These are phyloP conservation scores for Teleogryllus oceanicus DNA, from an alignment of 2,888 invertebrate genomes.

Conservation along the genomic window DNA sequence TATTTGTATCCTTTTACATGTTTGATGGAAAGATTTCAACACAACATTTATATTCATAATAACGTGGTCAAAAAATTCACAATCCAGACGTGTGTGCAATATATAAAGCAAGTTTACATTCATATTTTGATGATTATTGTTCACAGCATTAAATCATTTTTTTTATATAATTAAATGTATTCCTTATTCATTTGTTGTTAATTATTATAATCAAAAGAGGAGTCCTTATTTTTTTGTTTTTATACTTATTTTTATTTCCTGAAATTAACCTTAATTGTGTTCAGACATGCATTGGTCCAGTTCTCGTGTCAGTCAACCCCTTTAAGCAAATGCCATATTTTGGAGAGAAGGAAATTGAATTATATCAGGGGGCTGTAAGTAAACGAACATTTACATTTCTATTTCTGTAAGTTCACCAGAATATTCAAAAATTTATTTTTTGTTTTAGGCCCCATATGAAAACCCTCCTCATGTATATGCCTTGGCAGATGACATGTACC, in stretches of 20 bases:
- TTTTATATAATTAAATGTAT: no score
- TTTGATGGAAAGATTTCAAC: no score
- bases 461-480: slow-evolving; percentile 69
- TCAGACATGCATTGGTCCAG: slow-evolving; percentile 63
- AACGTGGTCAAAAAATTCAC: no score
- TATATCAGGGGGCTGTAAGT: slow-evolving; percentile 58
- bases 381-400: slow-evolving; percentile 22
- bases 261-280: slow-evolving; percentile 36
- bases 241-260: slow-evolving; percentile 25
- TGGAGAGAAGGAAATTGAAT: slow-evolving; percentile 58
- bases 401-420: background rate
- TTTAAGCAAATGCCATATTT: slow-evolving; percentile 63
- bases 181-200: no score
- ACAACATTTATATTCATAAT: no score
- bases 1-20: slow-evolving; percentile 55
- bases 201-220: no score
- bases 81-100: no score
- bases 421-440: slow-evolving; percentile 26
- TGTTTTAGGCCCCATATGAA: slow-evolving; percentile 61
- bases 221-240: background rate
- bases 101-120: no score
- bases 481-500: slow-evolving; percentile 66
- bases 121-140: no score
- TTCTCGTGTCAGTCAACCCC: slow-evolving; percentile 61
- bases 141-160: no score